Percentiles rank a stretch among this genome's conserved stretches.
Evolutionary conservation across 2,797 vertebrate genomes (phyloP).

Genomic region (Sebastolobus alascanus): DNA sequence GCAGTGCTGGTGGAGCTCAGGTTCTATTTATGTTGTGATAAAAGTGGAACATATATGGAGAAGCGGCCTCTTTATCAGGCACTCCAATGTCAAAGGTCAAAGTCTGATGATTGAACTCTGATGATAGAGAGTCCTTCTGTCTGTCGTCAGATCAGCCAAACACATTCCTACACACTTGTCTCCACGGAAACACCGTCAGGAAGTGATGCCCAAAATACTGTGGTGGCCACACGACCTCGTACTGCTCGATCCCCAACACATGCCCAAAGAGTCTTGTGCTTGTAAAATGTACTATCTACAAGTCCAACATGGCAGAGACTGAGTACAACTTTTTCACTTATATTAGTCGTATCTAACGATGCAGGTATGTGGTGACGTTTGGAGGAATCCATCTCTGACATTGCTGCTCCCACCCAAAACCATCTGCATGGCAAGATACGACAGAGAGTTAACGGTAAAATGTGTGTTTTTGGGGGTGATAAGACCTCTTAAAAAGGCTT

Average conservation of each 20-base stretch:
- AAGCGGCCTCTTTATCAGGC: neutral
- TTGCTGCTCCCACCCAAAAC: too few species aligned
- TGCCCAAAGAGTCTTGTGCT: neutral
- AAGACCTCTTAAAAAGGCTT: too few species aligned
- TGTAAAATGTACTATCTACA: neutral
- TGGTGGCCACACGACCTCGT: neutral
- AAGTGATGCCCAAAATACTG: neutral
- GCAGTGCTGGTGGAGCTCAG: neutral
- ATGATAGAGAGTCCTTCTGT: neutral
- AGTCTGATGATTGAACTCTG: neutral
- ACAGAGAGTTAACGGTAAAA: too few species aligned
- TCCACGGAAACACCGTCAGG: neutral
- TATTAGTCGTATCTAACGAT: too few species aligned
- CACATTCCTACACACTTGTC: neutral
- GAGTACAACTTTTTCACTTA: neutral
- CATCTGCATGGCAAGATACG: too few species aligned
- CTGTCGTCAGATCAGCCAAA: slow-evolving; percentile 1
- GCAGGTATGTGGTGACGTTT: too few species aligned
- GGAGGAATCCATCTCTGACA: too few species aligned
- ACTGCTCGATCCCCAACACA: neutral
- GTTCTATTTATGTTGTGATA: neutral
- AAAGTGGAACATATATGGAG: neutral
- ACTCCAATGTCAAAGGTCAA: neutral
- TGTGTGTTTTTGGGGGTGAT: too few species aligned
- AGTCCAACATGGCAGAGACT: too few species aligned